Base-by-base conservation (phyloP, 2,797 vertebrate genomes). In the Cossypha niveicapilla region DNA sequence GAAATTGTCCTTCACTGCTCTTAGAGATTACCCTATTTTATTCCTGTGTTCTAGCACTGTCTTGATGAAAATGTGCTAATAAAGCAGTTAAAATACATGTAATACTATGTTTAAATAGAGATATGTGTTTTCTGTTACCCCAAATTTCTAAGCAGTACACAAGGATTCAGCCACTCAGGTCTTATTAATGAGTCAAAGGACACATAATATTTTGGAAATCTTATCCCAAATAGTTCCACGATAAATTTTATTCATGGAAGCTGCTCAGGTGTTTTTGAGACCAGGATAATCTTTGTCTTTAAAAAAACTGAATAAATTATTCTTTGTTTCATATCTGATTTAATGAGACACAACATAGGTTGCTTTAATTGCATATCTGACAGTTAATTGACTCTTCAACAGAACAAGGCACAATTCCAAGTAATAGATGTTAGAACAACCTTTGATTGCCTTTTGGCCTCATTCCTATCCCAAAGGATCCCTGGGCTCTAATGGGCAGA, bases 301-400 rank as follows among this genome's bases (percentile, higher is more conserved):
- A 71, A 72, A 70, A 68, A 77, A 35, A 50, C 48, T n/a, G 4
- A 39, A 28, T 24, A 39, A 67, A 18, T 86, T 88, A 48, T 83
- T 92, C 37, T 75, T 81, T 67, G 15, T 13, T 84, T 92, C 28
- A n/a, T 85, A 65, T 85, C 41, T 82, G 32, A 73, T 90, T 93
- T 94, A 95, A 93, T 77, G 88, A 94, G 86, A 71, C 25, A 56
- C 18, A 61, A 34, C 12, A 47, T 30, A 73, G 56, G 18, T 67
- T 90, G 71, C 45, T 94, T 93, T 94, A 86, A 93, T 95, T 93
- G 72, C 35, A 8, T 93, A 67, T 71, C 54, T 67, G 88, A 65
- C 86, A 77, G 61, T 47, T 91, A 94, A 94, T 87, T 96, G 80
- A 91, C 88, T 91, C 74, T 86, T 90, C 94, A 90, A 35, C 48